These are phyloP conservation scores for Artibeus lituratus DNA, from an alignment of 2,797 vertebrate species.

Conservation along the genomic window DNA sequence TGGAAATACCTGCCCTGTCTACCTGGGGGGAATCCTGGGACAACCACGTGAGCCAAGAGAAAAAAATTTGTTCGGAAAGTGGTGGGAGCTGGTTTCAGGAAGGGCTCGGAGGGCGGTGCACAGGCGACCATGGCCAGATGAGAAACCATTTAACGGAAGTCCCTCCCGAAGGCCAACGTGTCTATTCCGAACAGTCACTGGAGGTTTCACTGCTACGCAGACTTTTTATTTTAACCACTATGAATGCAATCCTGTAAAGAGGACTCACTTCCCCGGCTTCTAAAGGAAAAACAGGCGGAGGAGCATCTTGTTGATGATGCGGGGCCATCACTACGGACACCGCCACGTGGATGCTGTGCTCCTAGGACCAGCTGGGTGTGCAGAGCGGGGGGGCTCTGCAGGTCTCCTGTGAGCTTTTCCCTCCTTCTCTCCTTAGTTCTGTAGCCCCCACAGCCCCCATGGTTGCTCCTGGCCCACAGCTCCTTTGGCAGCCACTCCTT, in stretches of 20 bases:
- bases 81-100: neutral
- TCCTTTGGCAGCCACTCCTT: neutral
- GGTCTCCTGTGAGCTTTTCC: neutral
- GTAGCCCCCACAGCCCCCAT: too few species aligned
- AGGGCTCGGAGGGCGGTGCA: neutral
- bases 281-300: neutral
- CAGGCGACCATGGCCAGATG: rapidly evolving
- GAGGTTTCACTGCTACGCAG: neutral
- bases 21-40: neutral
- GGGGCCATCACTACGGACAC: neutral
- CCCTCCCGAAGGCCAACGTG: neutral
- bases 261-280: neutral
- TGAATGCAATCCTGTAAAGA: neutral
- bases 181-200: neutral
- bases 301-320: neutral
- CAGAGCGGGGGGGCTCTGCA: neutral
- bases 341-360: rapidly evolving
- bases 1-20: neutral
- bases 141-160: neutral
- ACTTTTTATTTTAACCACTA: neutral
- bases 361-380: neutral
- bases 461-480: rapidly evolving
- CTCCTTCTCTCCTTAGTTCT: neutral
- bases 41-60: neutral
- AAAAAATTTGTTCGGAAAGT: neutral